A percentile compares a stretch with the other conserved stretches of the same genome.
Conservation (phyloP, 2,888 invertebrate genomes). For the Phasia obesa region DNA sequence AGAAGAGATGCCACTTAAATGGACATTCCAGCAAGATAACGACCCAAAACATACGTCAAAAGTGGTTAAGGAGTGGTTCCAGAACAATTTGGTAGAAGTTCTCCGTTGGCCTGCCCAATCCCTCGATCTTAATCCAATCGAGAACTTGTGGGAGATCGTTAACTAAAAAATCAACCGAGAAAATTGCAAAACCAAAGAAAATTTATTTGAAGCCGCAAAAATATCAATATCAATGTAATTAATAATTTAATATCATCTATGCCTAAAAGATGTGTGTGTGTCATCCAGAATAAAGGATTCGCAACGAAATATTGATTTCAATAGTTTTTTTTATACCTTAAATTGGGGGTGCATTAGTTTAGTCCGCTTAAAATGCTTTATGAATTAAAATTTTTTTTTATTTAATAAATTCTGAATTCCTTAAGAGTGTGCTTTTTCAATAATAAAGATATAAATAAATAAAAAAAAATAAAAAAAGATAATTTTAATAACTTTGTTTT, state of each 20-base stretch:
- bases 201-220: conserved; percentile 17
- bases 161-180: no score
- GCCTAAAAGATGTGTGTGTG: no score
- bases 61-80: no score
- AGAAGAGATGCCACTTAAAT: no score
- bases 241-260: conserved; percentile 3
- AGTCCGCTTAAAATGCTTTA: neutral
- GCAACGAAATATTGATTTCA: conserved; percentile 19
- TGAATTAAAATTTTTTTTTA: conserved; percentile 15
- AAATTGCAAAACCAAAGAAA: no score
- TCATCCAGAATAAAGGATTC: conserved; percentile 13
- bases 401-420: conserved; percentile 24
- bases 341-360: conserved; percentile 12
- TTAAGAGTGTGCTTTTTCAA: conserved; percentile 29
- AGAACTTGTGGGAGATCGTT: no score
- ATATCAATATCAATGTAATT: conserved; percentile 19
- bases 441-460: no score
- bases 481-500: conserved; percentile 9
- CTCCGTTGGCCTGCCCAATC: no score
- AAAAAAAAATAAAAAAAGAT: conserved; percentile 7
- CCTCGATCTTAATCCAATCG: no score
- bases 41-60: no score
- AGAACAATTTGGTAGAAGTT: no score
- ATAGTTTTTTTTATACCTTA: conserved; percentile 1
- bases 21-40: no score